A percentile compares a stretch with the other conserved stretches of the same genome.
These are phyloP conservation scores for Hirtodrosophila cameraria DNA, from an alignment of 2,888 invertebrate species.

Conservation along the genomic window DNA sequence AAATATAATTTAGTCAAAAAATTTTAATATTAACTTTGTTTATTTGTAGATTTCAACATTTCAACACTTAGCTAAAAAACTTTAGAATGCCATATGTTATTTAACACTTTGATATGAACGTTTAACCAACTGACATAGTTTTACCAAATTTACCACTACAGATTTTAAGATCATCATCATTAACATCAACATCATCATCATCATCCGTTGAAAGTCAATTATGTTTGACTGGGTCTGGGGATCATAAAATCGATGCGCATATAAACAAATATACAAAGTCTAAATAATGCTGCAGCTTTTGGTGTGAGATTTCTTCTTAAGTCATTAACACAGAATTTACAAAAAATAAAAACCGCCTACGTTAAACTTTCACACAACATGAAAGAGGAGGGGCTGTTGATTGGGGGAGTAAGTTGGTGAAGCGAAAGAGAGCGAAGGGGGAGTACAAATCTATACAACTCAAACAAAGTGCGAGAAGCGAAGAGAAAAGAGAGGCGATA, in stretches of 20 bases:
- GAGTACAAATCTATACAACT: slow-evolving; percentile 16
- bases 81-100: slow-evolving; percentile 1
- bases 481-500: neutral
- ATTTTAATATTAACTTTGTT: too few relatives aligned
- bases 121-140: slow-evolving; percentile 53
- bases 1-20: too few relatives aligned
- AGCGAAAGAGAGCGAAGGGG: neutral
- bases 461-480: neutral
- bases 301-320: slow-evolving; percentile 42
- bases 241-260: slow-evolving; percentile 45
- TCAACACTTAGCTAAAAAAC: too few relatives aligned
- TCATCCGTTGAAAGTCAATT: slow-evolving; percentile 31
- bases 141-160: slow-evolving; percentile 17
- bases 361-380: slow-evolving; percentile 62
- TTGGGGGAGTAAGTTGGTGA: too few relatives aligned
- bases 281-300: slow-evolving; percentile 25
- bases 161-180: slow-evolving; percentile 17
- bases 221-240: slow-evolving; percentile 16
- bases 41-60: neutral
- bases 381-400: slow-evolving; percentile 17
- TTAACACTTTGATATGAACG: slow-evolving; percentile 22
- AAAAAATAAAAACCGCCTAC: slow-evolving; percentile 49
- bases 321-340: slow-evolving; percentile 38
- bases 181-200: slow-evolving; percentile 8
- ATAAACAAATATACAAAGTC: slow-evolving; percentile 46